phyloP scores from a whole-genome alignment of 2,888 invertebrate species.

The Dicranocentrus wangi region DNA sequence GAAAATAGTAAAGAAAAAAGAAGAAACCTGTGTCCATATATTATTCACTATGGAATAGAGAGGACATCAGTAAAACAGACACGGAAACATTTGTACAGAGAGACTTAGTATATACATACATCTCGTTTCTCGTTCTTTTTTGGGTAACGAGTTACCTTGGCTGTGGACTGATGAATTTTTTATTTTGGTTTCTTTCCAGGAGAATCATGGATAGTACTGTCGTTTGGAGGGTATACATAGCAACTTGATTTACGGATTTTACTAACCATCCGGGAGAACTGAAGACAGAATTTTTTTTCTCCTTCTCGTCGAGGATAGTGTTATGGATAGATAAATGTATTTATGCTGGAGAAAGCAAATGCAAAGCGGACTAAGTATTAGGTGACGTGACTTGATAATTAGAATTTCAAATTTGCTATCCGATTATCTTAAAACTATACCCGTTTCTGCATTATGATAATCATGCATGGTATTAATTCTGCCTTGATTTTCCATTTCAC shows the following conservation, averaged over 20 bases:
- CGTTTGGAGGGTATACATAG: conserved; percentile 11
- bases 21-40: conserved; percentile 27
- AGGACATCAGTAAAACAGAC: conserved; percentile 16
- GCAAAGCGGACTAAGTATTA: conserved; percentile 7
- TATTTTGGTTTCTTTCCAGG: conserved; percentile 42
- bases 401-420: not conserved
- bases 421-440: not conserved
- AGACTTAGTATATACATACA: not conserved
- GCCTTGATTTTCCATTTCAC: conserved; percentile 10
- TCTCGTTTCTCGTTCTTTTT: conserved; percentile 16
- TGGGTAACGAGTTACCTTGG: not conserved
- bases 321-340: conserved; percentile 27
- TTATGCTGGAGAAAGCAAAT: not conserved
- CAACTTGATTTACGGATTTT: conserved; percentile 49
- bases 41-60: conserved; percentile 31
- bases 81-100: not conserved
- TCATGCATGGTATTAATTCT: conserved; percentile 13
- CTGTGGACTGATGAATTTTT: conserved; percentile 56
- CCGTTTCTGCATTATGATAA: not conserved
- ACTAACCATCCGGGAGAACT: conserved; percentile 29
- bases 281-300: conserved; percentile 32
- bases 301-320: not conserved
- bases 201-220: conserved; percentile 50
- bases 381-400: not conserved
- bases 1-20: conserved; percentile 10